Evolutionary conservation across 2,888 invertebrate species (phyloP), one percentile per base, ranked within the genome.

Genomic region (Maniola hyperantus): DNA sequence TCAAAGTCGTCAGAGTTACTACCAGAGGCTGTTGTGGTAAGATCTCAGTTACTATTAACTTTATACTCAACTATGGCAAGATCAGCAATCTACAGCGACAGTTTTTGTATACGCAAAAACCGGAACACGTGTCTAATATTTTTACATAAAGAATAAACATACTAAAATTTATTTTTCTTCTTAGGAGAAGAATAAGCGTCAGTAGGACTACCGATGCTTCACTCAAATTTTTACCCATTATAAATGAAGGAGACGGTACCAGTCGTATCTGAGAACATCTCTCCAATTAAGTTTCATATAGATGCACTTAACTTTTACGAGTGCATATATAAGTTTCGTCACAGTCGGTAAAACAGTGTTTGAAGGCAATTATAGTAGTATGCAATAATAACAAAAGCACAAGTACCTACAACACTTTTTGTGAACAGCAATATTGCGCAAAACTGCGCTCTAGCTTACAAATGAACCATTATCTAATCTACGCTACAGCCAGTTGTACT

Each of bases 1-100:
- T 98, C 63, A 95, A 96, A 81, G 97, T 97, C 48, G 96, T 98
- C 50, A 91, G 97, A 71, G 96, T 98, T 60, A 97, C 97, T 10
- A 97, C 97, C 0, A 93, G 96, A 80, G 96, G 96, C 42, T 96
- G 96, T 76, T 96, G 96, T 77, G 95, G 95, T 95, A 81, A 92
- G 92, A 77, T 46, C 4, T 39, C 46, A 59, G 20, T 53, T 59
- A 51, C 33, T 51, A 44, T 62, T 20, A 48, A 44, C 42, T 46
- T n/a, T 44, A n/a, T 46, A n/a, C 0, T n/a, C 11, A 11, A 11
- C 10, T 39, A 11, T 0, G 10, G 39, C 10, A 39, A 11, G 10
- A 39, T 39, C 11, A 39, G 26, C 26, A 26, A 26, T 26, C 26
- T 26, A n/a, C n/a, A n/a, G n/a, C n/a, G n/a, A n/a, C n/a, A n/a